Base-by-base conservation (phyloP, 1,140 invertebrate species). In the Chlorops oryzae region DNA sequence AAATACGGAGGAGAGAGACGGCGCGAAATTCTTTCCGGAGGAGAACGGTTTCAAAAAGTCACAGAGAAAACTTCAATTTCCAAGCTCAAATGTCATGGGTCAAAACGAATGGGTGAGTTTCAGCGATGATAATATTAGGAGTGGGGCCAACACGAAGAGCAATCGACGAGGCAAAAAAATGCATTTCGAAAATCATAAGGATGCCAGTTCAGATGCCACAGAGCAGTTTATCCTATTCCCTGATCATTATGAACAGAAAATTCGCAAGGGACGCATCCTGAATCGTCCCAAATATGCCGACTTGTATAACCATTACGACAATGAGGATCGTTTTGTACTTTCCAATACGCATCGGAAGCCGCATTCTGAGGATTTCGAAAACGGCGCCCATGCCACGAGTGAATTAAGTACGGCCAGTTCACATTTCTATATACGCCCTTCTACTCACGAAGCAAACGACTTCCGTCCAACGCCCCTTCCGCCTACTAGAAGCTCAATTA, bases 41-140 rank as follows among this genome's bases (percentile, higher is more conserved):
- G 48, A 13, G 24, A 24, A 48, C 12, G 39, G 21, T n/a, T n/a
- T n/a, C n/a, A n/a, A n/a, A n/a, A n/a, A 58, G 13, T 61, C 59
- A 12, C 54, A 61, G 38, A 52, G 65, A 12, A 69, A 69, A 54
- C 52, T 69, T 3, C 57, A 58, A 47, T 69, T 69, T 53, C 65
- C 65, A 6, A 10, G 35, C 0, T 23, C 5, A 9, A 43, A 28
- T 10, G 24, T 32, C 1, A 21, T 32, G n/a, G n/a, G n/a, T n/a
- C n/a, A n/a, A n/a, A n/a, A 32, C 28, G 28, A 32, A n/a, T 32
- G n/a, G 28, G n/a, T n/a, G n/a, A n/a, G n/a, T n/a, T n/a, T n/a
- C n/a, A n/a, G n/a, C n/a, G n/a, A n/a, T n/a, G n/a, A n/a, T n/a
- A n/a, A n/a, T n/a, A n/a, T 32, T 9, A 32, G 9, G 40, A 42